Base-by-base conservation (phyloP, 2,113 vertebrate species). In the Neofelis nebulosa region DNA sequence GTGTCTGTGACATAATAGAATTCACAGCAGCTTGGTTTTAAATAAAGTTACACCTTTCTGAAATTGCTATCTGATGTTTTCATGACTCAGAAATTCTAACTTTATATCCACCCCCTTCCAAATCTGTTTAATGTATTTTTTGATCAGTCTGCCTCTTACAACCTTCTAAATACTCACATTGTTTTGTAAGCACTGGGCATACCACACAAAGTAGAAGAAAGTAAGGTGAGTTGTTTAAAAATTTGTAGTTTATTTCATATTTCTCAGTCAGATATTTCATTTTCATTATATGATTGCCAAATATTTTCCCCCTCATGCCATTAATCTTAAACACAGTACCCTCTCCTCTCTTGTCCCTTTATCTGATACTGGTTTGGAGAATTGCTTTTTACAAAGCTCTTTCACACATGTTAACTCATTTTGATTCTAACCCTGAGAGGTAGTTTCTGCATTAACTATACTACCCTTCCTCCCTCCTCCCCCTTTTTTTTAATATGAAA, bases 41-140 rank as follows among this genome's bases (percentile, higher is more conserved):
- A 97, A 96, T 97, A 95, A 95, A 65, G 94, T 88, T 98, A 97
- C 98, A 94, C 98, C 88, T 98, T 96, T 97, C 81, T 50, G 86
- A 71, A 98, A 96, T 97, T 19, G 91, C 85, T 97, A 93, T 96
- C 97, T 97, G 98, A 97, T 97, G 97, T 96, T 96, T 98, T 97
- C 96, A 97, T 98, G 98, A 98, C 97, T 98, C 98, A 98, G 96
- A 98, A 97, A 94, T 95, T 97, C 97, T 98, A 98, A 98, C 97
- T 98, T 98, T 98, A 96, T 93, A 96, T 97, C 98, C 97, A 96
- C 96, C 98, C 94, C 89, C 98, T 98, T 97, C 78, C 80, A 98
- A 97, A 98, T 97, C 95, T 98, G 95, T 93, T 96, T 96, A 69
- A 95, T 97, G 41, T 96, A 97, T 97, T 98, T 97, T 98, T 97